These are phyloP conservation scores for Gallinago nigripennis DNA, from an alignment of 2,797 vertebrate species.

Conservation along the genomic window DNA sequence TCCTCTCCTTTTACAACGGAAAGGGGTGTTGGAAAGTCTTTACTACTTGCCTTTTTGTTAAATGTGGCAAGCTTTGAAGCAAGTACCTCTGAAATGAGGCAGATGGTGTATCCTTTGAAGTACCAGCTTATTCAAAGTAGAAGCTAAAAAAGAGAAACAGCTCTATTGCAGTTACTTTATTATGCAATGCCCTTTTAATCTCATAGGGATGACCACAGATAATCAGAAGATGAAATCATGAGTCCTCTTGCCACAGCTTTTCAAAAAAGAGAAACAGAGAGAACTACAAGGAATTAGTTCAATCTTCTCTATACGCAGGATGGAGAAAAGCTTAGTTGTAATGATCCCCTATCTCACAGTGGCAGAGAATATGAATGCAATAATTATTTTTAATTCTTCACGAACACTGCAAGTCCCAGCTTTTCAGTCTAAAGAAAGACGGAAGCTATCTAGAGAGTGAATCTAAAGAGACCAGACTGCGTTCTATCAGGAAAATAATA, in stretches of 20 bases:
- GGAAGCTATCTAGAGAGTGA: not conserved
- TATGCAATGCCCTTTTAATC: slow-evolving; percentile 65
- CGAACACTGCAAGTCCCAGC: not conserved
- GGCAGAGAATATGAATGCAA: not conserved
- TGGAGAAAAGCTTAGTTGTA: not conserved
- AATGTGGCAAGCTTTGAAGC: slow-evolving; percentile 71
- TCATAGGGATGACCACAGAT: slow-evolving; percentile 40
- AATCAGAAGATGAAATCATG: slow-evolving; percentile 65
- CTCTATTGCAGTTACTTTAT: slow-evolving; percentile 53
- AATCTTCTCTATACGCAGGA: not conserved
- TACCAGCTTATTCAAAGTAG: slow-evolving; percentile 68
- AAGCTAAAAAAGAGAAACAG: slow-evolving; percentile 14
- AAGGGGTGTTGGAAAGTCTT: slow-evolving; percentile 36
- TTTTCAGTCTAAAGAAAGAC: not conserved
- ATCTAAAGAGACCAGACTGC: not conserved
- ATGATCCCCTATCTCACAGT: not conserved
- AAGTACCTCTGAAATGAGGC: slow-evolving; percentile 71
- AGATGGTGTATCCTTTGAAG: slow-evolving; percentile 73
- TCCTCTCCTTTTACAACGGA: not conserved
- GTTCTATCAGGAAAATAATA: not conserved
- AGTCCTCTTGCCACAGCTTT: slow-evolving; percentile 38
- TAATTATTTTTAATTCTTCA: not conserved
- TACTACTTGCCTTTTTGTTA: slow-evolving; percentile 66
- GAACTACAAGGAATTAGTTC: slow-evolving; percentile 11
- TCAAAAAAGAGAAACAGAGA: not conserved